Evolutionary conservation across 1,140 invertebrate species (phyloP).

Genomic region (Panagrolaimus sp.): DNA sequence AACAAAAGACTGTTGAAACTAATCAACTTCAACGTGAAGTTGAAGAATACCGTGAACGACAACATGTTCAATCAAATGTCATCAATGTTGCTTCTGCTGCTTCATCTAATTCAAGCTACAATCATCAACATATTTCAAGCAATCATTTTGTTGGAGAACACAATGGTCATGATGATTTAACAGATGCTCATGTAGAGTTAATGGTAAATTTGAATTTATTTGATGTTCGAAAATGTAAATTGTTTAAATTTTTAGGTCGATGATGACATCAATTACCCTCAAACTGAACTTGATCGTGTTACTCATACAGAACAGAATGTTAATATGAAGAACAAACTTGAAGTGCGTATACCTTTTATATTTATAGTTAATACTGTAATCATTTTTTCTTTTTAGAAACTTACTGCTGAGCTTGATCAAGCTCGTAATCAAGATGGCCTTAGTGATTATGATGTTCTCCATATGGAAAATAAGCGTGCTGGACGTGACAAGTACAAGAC

Average conservation of each 20-base stretch:
- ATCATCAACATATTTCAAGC: slow-evolving; percentile 69
- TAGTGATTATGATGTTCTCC: slow-evolving; percentile 64
- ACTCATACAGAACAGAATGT: slow-evolving; percentile 58
- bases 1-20: slow-evolving; percentile 78
- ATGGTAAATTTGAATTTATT: no score
- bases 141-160: slow-evolving; percentile 67
- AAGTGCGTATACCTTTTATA: slow-evolving; percentile 36
- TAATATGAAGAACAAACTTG: slow-evolving; percentile 59
- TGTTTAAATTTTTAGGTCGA: slow-evolving; percentile 72
- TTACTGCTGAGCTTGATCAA: slow-evolving; percentile 74
- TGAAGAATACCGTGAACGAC: slow-evolving; percentile 69
- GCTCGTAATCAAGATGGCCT: slow-evolving; percentile 79
- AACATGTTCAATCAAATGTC: background rate
- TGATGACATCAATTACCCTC: slow-evolving; percentile 66
- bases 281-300: slow-evolving; percentile 58
- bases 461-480: slow-evolving; percentile 89
- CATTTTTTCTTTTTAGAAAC: slow-evolving; percentile 60
- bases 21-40: slow-evolving; percentile 77
- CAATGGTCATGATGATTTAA: slow-evolving; percentile 48
- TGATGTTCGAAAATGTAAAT: slow-evolving; percentile 37
- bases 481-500: slow-evolving; percentile 99
- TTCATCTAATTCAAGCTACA: background rate
- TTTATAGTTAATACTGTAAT: background rate
- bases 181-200: slow-evolving; percentile 48
- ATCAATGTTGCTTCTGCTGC: background rate